Conservation (phyloP, 2,113 vertebrate genomes). For the Pica pica region DNA sequence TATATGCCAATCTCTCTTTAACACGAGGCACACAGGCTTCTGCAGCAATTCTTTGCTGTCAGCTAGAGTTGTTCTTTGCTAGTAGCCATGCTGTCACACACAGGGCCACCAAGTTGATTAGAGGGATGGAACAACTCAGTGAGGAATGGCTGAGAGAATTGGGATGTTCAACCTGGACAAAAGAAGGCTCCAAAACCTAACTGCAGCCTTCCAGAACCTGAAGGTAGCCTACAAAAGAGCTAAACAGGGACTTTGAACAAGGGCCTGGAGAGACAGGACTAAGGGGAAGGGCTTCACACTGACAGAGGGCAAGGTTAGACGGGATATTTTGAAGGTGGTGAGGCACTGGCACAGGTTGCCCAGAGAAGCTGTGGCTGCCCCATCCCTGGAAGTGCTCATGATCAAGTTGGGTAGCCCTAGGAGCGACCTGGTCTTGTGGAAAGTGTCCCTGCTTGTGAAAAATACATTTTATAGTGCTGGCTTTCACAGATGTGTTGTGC, state of each 20-base stretch:
- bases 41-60: not conserved
- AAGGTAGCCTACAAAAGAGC: not conserved
- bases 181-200: not conserved
- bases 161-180: not conserved
- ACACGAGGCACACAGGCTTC: not conserved
- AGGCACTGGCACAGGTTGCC: too few species aligned
- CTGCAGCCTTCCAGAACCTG: not conserved
- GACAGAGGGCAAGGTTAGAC: not conserved
- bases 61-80: not conserved
- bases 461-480: too few species aligned
- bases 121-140: not conserved
- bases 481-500: too few species aligned
- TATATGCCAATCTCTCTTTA: not conserved
- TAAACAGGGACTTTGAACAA: not conserved
- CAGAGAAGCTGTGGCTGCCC: not conserved
- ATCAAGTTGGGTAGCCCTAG: not conserved
- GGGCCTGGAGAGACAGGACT: not conserved
- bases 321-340: not conserved
- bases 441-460: not conserved
- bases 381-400: not conserved
- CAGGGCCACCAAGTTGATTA: not conserved
- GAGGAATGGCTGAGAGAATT: not conserved
- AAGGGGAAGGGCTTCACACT: not conserved
- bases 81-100: fast-evolving
- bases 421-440: not conserved